Evolutionary conservation across 2,888 invertebrate genomes (phyloP).

Genomic region (Dioctria rufipes): DNA sequence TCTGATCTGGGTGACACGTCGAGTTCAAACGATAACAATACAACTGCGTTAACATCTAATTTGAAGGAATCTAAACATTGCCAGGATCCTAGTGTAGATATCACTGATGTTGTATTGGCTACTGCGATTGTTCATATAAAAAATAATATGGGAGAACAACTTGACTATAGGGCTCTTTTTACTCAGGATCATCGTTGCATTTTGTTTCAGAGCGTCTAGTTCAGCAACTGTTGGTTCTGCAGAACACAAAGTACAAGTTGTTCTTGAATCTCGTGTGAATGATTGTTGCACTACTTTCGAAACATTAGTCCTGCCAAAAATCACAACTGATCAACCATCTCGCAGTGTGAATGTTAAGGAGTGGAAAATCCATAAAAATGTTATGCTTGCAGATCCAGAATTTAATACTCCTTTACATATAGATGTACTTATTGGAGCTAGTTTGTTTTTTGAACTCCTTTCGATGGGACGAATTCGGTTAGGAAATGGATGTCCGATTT

Average conservation of each 20-base stretch:
- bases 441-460: not conserved
- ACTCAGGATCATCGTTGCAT: not conserved
- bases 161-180: not conserved
- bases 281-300: not conserved
- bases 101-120: not conserved
- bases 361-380: not conserved
- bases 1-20: too few species aligned
- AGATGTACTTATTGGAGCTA: not conserved
- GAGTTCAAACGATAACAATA: too few species aligned
- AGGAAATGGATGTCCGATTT: not conserved
- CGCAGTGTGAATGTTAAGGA: not conserved
- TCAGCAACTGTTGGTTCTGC: not conserved
- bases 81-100: too few species aligned
- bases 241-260: not conserved
- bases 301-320: not conserved
- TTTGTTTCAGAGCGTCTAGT: not conserved
- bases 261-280: not conserved
- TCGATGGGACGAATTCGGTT: not conserved
- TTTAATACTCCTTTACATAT: not conserved
- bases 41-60: too few species aligned
- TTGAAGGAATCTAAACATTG: too few species aligned
- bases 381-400: not conserved
- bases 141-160: not conserved
- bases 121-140: not conserved
- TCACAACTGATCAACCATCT: not conserved